Conservation (phyloP, 2,113 vertebrate species). For the Machaerirhynchus nigripectus region DNA sequence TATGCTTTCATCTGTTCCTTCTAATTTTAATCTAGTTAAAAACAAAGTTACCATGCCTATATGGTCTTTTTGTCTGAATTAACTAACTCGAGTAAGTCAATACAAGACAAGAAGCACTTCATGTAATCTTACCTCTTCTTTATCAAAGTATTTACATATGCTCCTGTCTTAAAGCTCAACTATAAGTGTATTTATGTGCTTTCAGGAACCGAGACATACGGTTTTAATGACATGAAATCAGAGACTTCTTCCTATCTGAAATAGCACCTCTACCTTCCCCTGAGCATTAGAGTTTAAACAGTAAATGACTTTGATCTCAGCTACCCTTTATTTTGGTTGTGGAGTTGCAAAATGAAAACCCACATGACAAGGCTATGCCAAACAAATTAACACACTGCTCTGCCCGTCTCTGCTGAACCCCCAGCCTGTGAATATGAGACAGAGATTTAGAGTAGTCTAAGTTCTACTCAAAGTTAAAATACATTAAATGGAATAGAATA, state of each 20-base stretch:
- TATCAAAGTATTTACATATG: conserved; percentile 42
- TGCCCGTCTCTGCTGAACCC: not conserved
- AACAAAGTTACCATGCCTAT: not conserved
- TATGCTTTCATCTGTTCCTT: not conserved
- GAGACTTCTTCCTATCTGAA: conserved; percentile 59
- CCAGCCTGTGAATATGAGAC: not conserved
- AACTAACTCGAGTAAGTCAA: not conserved
- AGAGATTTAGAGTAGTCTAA: not conserved
- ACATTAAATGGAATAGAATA: not conserved
- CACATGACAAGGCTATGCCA: conserved; percentile 53
- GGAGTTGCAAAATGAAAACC: conserved; percentile 63
- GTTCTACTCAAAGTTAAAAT: not conserved
- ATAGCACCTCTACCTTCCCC: conserved; percentile 48
- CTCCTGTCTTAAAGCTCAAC: conserved; percentile 10
- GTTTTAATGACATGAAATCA: conserved; percentile 56
- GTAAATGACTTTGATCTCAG: conserved; percentile 41
- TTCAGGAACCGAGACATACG: conserved; percentile 30
- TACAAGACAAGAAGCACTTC: conserved; percentile 1
- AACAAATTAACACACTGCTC: not conserved
- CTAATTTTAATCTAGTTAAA: conserved; percentile 22
- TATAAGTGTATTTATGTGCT: conserved; percentile 13
- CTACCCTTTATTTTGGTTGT: conserved; percentile 56
- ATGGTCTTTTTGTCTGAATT: not conserved
- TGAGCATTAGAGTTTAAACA: conserved; percentile 54
- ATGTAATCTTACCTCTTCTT: not conserved